Percentiles rank a stretch among this genome's conserved stretches.
These are phyloP conservation scores for Ammodramus savannarum DNA, from an alignment of 2,113 vertebrate species.

Conservation along the genomic window DNA sequence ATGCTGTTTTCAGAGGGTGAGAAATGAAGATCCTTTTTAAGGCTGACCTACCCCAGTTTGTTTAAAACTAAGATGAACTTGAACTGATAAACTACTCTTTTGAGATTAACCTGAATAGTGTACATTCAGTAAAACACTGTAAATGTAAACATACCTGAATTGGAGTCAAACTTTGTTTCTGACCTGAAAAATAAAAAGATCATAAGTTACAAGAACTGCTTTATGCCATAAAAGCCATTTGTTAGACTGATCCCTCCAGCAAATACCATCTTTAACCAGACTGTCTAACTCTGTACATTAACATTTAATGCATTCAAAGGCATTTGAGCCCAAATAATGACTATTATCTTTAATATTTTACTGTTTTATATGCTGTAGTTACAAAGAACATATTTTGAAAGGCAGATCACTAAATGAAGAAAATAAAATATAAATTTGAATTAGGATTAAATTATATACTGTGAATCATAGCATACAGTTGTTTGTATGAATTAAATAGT, in stretches of 20 bases:
- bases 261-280: background rate
- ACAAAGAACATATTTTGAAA: background rate
- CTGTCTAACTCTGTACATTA: background rate
- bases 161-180: slow-evolving; percentile 93
- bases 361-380: background rate
- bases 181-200: slow-evolving; percentile 81
- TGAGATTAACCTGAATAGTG: slow-evolving; percentile 70
- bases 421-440: background rate
- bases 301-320: background rate
- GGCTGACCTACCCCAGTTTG: slow-evolving; percentile 66
- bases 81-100: slow-evolving; percentile 71
- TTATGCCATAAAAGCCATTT: slow-evolving; percentile 24
- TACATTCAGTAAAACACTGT: slow-evolving; percentile 66
- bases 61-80: slow-evolving; percentile 73
- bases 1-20: slow-evolving; percentile 40
- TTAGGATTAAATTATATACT: background rate
- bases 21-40: slow-evolving; percentile 63
- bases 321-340: background rate
- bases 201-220: slow-evolving; percentile 40
- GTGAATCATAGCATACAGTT: background rate
- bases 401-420: background rate
- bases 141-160: slow-evolving; percentile 88
- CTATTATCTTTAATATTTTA: background rate
- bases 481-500: slow-evolving; percentile 7
- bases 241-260: background rate